phyloP scores from a whole-genome alignment of 2,113 vertebrate genomes.

The Oryctolagus cuniculus region mOryCun1.1 NC_091435.1:5064501-5065000 shows the following conservation, averaged over 20 bases:
- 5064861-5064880: neutral
- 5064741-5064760: neutral
- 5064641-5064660: neutral
- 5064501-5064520: neutral
- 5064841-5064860: neutral
- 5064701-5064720: neutral
- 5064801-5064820: no score
- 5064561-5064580: no score
- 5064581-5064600: neutral
- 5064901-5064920: neutral
- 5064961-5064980: neutral
- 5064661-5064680: neutral
- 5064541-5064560: neutral
- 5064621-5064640: neutral
- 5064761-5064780: neutral
- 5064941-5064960: neutral
- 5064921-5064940: no score
- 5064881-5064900: accelerated
- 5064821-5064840: neutral
- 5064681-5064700: neutral
- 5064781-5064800: neutral
- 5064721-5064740: no score
- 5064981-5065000: neutral
- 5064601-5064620: neutral
- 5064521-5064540: neutral